These are phyloP conservation scores for Platalea minor DNA, from an alignment of 2,797 vertebrate genomes.

Conservation along the genomic window DNA sequence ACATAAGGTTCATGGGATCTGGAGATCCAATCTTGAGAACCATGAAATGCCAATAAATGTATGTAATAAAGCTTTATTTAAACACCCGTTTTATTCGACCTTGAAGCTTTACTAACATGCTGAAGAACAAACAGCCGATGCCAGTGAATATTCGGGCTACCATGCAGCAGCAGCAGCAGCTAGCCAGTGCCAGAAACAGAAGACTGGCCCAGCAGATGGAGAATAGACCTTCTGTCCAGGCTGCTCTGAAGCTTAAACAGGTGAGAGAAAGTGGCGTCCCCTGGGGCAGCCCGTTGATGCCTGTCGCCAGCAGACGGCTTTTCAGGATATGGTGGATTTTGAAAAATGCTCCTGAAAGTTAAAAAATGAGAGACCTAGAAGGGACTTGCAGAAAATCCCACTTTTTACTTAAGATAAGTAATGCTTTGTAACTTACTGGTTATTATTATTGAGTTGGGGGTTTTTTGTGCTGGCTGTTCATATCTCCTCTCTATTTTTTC, in stretches of 20 bases:
- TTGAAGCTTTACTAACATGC: constrained; percentile 99
- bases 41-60: constrained; percentile 79
- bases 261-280: constrained; percentile 72
- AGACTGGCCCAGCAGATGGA: constrained; percentile 99
- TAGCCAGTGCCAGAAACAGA: constrained; percentile 96
- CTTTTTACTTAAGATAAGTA: neutral
- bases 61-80: constrained; percentile 79
- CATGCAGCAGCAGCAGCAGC: constrained; percentile 96
- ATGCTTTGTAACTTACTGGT: neutral
- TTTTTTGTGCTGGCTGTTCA: neutral
- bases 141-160: constrained; percentile 95
- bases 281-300: neutral
- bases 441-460: rapidly evolving
- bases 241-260: constrained; percentile 96
- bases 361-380: neutral
- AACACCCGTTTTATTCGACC: constrained; percentile 84
- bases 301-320: neutral
- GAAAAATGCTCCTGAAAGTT: neutral
- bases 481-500: constrained; percentile 54
- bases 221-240: constrained; percentile 96
- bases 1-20: constrained; percentile 75
- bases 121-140: constrained; percentile 99
- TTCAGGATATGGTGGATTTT: neutral
- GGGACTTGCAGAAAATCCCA: neutral
- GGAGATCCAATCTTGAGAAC: constrained; percentile 75